Conservation (phyloP, 2,113 vertebrate genomes). For the Boleophthalmus pectinirostris region DNA sequence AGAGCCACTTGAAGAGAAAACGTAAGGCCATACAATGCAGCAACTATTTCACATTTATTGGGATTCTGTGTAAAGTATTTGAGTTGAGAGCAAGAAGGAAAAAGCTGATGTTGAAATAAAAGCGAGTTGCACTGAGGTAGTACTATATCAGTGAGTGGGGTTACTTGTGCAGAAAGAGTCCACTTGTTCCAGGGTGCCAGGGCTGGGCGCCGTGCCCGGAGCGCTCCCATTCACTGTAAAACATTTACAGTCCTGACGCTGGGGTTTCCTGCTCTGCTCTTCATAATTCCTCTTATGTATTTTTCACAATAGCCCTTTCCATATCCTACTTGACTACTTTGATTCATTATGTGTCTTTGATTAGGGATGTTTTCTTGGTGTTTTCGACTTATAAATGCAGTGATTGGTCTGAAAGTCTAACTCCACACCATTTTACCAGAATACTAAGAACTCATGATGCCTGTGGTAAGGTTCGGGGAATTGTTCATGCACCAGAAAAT, state of each 20-base stretch:
- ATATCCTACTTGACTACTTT: background rate
- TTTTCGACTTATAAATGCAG: background rate
- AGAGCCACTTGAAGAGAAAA: background rate
- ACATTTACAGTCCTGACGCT: slow-evolving; percentile 50
- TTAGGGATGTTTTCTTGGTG: background rate
- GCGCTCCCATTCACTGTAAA: slow-evolving; percentile 47
- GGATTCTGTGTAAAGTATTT: slow-evolving; percentile 17
- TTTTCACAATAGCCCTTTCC: slow-evolving; percentile 18
- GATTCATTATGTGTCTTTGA: background rate
- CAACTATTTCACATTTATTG: background rate
- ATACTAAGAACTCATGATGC: too few relatives aligned
- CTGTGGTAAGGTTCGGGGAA: too few relatives aligned
- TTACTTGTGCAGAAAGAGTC: slow-evolving; percentile 36
- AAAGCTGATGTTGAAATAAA: slow-evolving; percentile 33
- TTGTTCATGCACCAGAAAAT: too few relatives aligned
- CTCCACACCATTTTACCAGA: too few relatives aligned
- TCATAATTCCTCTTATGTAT: slow-evolving; percentile 36
- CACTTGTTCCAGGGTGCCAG: slow-evolving; percentile 23
- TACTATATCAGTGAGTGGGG: slow-evolving; percentile 36
- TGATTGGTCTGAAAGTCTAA: too few relatives aligned
- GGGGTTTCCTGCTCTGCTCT: slow-evolving; percentile 40
- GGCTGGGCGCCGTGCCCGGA: slow-evolving; percentile 48
- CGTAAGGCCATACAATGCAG: background rate
- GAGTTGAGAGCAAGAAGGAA: slow-evolving; percentile 1
- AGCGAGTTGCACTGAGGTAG: slow-evolving; percentile 14